A percentile compares a stretch with the other conserved stretches of the same genome.
Conservation (phyloP, 2,113 vertebrate genomes). For the Phainopepla nitens region DNA sequence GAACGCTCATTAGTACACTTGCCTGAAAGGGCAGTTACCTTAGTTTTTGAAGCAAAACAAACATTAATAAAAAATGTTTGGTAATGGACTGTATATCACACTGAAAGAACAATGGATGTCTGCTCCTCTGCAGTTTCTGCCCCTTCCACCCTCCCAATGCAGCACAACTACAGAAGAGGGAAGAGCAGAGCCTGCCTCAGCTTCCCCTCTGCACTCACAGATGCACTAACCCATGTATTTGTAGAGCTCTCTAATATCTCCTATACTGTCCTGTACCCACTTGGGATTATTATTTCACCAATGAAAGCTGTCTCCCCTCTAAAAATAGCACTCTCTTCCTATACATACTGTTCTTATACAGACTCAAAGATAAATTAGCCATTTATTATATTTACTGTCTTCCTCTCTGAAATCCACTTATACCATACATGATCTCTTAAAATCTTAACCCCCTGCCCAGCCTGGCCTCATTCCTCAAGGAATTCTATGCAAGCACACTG, state of each 20-base stretch:
- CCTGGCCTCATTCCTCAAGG: background rate
- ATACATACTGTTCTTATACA: background rate
- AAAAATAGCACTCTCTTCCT: background rate
- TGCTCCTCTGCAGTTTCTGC: background rate
- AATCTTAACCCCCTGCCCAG: background rate
- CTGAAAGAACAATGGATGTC: background rate
- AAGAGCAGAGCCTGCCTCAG: background rate
- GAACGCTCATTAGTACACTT: background rate
- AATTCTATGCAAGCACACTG: background rate
- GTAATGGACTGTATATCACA: background rate
- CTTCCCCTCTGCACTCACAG: background rate
- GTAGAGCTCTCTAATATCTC: background rate
- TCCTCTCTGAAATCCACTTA: background rate
- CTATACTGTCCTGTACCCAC: background rate
- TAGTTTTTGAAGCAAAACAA: background rate
- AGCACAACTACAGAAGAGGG: background rate
- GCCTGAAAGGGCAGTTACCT: background rate
- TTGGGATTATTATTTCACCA: background rate
- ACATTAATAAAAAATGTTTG: background rate
- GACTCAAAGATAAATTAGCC: background rate
- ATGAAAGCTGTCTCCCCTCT: background rate
- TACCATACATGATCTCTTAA: background rate
- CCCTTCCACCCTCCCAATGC: background rate
- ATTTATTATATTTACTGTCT: background rate
- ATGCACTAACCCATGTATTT: fast-evolving